phyloP scores from a whole-genome alignment of 2,797 vertebrate genomes.

The Poeciliopsis paucimaculata region DNA sequence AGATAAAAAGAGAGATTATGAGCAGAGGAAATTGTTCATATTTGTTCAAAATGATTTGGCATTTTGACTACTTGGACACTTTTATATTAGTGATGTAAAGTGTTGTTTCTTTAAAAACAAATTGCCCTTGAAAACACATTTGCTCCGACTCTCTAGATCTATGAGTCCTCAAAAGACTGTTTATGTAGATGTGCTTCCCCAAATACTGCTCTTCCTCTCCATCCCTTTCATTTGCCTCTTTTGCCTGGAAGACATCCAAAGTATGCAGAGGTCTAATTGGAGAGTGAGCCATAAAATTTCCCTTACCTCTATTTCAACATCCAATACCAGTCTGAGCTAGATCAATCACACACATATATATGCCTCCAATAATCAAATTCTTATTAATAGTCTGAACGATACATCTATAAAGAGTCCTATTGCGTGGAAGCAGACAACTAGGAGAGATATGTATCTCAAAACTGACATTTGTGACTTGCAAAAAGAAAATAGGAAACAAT shows the following conservation, averaged over 20 bases:
- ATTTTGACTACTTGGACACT: background rate
- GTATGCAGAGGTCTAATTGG: conserved; percentile 68
- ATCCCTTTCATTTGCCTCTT: conserved; percentile 59
- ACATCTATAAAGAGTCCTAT: conserved; percentile 27
- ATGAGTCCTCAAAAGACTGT: conserved; percentile 44
- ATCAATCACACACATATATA: conserved; percentile 64
- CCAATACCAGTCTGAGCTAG: conserved; percentile 62
- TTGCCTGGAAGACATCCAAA: conserved; percentile 70
- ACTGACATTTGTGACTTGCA: background rate
- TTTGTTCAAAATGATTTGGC: background rate
- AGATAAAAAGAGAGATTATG: background rate
- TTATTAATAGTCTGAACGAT: conserved; percentile 18
- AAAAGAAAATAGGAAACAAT: conserved; percentile 47
- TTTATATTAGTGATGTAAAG: background rate
- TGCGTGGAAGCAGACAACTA: conserved; percentile 2
- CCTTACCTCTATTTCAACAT: conserved; percentile 64
- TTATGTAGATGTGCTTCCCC: conserved; percentile 62
- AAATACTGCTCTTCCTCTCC: conserved; percentile 50
- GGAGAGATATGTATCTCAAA: conserved; percentile 22
- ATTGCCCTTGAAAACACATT: conserved; percentile 33
- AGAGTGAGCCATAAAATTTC: conserved; percentile 64
- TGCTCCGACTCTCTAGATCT: conserved; percentile 31
- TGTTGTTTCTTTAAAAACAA: conserved; percentile 42
- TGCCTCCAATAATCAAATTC: conserved; percentile 44
- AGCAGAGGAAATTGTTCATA: background rate